Evolutionary conservation across 2,113 vertebrate genomes (phyloP).

Genomic region (Copsychus sechellarum): DNA sequence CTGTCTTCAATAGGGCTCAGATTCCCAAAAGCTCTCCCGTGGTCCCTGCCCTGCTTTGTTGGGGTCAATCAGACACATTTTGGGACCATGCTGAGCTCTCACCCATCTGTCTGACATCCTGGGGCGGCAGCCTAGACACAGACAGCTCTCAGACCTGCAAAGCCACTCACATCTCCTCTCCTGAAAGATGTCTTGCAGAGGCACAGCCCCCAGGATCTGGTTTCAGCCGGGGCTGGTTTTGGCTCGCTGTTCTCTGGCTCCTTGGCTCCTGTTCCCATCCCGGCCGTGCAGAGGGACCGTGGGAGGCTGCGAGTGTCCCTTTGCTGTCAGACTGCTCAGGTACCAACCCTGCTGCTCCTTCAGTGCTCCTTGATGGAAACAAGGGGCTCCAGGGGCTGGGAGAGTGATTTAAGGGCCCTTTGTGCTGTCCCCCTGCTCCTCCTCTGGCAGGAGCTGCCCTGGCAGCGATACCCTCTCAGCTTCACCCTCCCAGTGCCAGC

Average conservation of each 20-base stretch:
- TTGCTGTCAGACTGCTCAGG: not conserved
- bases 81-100: fast-evolving
- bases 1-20: not conserved
- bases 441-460: not conserved
- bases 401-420: not conserved
- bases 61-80: not conserved
- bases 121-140: fast-evolving
- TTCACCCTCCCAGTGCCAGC: not conserved
- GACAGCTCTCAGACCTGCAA: not conserved
- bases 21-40: not conserved
- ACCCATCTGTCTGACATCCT: not conserved
- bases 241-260: not conserved
- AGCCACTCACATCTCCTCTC: fast-evolving
- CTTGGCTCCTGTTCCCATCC: not conserved
- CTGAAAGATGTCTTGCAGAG: not conserved
- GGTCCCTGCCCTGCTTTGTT: not conserved
- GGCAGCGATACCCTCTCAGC: not conserved
- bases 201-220: fast-evolving
- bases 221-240: not conserved
- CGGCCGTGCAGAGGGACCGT: not conserved
- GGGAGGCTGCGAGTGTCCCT: not conserved
- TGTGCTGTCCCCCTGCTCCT: not conserved
- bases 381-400: not conserved
- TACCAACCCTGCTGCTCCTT: not conserved
- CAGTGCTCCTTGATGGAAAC: not conserved